Percentiles rank a stretch among this genome's conserved stretches.
Conservation (phyloP, 2,113 vertebrate genomes). For the Phycodurus eques region DNA sequence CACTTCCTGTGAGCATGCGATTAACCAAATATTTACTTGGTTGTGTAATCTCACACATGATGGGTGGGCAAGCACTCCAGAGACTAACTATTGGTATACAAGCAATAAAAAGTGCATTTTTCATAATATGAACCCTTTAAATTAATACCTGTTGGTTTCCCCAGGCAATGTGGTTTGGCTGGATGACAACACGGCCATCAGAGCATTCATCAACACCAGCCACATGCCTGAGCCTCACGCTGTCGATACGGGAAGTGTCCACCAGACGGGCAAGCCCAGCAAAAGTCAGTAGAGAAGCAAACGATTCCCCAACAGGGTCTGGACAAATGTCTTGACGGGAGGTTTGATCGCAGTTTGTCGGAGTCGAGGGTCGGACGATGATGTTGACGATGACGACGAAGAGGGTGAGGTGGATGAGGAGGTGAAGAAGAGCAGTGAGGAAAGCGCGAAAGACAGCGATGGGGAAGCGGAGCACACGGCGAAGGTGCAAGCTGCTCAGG, state of each 20-base stretch:
- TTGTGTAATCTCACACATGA: too few relatives aligned
- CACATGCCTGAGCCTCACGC: slow-evolving; percentile 79
- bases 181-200: slow-evolving; percentile 88
- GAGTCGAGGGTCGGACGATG: slow-evolving; percentile 73
- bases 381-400: slow-evolving; percentile 79
- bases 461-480: slow-evolving; percentile 39
- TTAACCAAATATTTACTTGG: too few relatives aligned
- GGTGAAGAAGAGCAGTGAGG: slow-evolving; percentile 60
- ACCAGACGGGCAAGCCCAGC: slow-evolving; percentile 66
- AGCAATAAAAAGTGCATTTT: too few relatives aligned
- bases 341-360: slow-evolving; percentile 29
- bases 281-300: slow-evolving; percentile 70
- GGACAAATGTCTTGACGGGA: neutral
- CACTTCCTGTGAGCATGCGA: slow-evolving; percentile 78
- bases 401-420: slow-evolving; percentile 77
- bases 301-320: too few relatives aligned
- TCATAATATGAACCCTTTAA: neutral
- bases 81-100: too few relatives aligned
- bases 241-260: slow-evolving; percentile 55
- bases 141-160: slow-evolving; percentile 16
- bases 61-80: too few relatives aligned
- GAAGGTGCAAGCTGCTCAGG: slow-evolving; percentile 38
- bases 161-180: slow-evolving; percentile 98
- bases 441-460: slow-evolving; percentile 32
- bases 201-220: slow-evolving; percentile 91